phyloP scores from a whole-genome alignment of 2,797 vertebrate genomes.

The Vultur gryphus region DNA sequence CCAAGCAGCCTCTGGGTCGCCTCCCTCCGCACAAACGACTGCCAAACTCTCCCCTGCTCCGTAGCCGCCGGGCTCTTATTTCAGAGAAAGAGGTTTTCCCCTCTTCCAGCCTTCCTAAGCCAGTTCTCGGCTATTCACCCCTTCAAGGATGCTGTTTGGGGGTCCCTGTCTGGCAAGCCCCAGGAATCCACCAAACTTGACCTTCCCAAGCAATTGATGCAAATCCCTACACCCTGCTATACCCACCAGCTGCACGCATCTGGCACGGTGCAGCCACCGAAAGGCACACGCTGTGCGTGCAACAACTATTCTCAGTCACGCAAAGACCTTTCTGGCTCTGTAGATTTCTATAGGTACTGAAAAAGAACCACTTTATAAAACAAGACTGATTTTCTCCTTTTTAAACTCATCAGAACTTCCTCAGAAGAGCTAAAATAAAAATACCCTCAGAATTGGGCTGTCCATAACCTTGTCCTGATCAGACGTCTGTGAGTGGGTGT shows the following conservation, averaged over 20 bases:
- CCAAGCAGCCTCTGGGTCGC: neutral
- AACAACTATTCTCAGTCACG: neutral
- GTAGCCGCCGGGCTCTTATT: fast-evolving
- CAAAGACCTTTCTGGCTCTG: neutral
- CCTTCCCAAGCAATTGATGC: neutral
- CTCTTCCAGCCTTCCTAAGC: neutral
- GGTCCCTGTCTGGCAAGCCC: neutral
- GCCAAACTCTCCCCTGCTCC: neutral
- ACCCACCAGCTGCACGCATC: neutral
- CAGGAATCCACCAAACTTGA: neutral
- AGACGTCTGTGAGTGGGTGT: fast-evolving
- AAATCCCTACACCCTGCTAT: neutral
- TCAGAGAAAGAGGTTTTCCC: neutral
- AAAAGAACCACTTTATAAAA: neutral
- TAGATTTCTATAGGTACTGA: neutral
- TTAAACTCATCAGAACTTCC: neutral
- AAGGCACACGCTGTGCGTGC: fast-evolving
- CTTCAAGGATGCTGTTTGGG: neutral
- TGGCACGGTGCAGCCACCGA: neutral
- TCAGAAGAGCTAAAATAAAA: neutral
- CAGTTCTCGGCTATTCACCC: neutral
- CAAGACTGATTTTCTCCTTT: neutral
- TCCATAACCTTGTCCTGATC: neutral
- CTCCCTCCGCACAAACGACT: neutral
- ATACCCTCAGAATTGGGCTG: neutral